phyloP scores from a whole-genome alignment of 2,797 vertebrate genomes.

The Presbytis comata region DNA sequence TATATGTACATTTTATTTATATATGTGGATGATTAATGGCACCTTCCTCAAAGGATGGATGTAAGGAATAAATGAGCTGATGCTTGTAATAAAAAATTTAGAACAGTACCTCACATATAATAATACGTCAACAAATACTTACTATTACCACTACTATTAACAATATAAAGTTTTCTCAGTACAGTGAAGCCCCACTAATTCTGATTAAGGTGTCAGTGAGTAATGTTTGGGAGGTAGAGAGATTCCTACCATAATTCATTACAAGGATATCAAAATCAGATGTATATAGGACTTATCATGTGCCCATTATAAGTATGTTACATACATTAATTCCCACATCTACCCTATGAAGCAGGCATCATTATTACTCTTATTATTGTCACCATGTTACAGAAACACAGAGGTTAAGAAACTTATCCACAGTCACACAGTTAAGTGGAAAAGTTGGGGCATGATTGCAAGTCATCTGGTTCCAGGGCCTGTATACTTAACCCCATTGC shows the following conservation, averaged over 20 bases:
- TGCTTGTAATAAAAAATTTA: background rate
- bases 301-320: background rate
- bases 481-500: background rate
- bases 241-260: background rate
- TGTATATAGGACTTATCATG: background rate
- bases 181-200: background rate
- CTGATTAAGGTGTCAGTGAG: background rate
- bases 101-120: background rate
- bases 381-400: background rate
- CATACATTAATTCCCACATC: background rate
- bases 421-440: background rate
- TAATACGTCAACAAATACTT: background rate
- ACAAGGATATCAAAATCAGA: background rate
- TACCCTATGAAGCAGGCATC: background rate
- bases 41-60: background rate
- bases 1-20: background rate
- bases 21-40: background rate
- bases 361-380: background rate
- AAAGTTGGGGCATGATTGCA: background rate
- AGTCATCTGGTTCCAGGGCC: background rate
- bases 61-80: background rate
- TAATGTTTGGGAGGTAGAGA: background rate
- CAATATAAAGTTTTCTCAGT: background rate
- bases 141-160: background rate
- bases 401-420: background rate